phyloP scores from a whole-genome alignment of 2,797 vertebrate species.

The Rhinella marina region DNA sequence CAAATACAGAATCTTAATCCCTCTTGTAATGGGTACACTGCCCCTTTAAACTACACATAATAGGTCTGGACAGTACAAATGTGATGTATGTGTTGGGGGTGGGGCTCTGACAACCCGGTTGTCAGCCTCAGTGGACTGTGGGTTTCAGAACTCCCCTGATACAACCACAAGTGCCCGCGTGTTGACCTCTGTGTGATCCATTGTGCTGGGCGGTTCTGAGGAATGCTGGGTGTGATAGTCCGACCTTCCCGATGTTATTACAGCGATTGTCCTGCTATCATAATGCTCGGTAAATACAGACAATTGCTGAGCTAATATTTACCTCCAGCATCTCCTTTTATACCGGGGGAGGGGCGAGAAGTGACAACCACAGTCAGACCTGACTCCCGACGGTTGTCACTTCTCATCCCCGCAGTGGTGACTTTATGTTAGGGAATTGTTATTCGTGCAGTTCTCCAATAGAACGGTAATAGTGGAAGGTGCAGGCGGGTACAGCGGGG shows the following conservation, averaged over 20 bases:
- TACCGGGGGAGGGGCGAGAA: not conserved
- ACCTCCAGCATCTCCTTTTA: not conserved
- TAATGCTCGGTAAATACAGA: not conserved
- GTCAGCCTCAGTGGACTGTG: too few relatives aligned
- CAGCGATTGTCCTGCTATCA: not conserved
- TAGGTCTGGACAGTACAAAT: too few relatives aligned
- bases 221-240: not conserved
- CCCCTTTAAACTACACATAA: not conserved
- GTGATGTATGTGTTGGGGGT: not conserved
- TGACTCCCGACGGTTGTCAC: too few relatives aligned
- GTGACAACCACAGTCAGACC: not conserved
- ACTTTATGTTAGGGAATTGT: not conserved
- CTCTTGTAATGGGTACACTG: not conserved
- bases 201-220: too few relatives aligned
- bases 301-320: not conserved
- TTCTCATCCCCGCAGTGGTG: not conserved
- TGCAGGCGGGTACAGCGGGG: not conserved
- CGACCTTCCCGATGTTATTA: not conserved
- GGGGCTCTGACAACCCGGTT: too few relatives aligned
- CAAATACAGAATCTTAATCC: too few relatives aligned
- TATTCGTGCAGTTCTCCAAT: not conserved
- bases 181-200: too few relatives aligned
- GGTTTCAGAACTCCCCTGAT: too few relatives aligned
- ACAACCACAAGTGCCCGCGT: too few relatives aligned
- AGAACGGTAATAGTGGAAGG: not conserved